A percentile compares a stretch with the other conserved stretches of the same genome.
phyloP scores from a whole-genome alignment of 2,113 vertebrate genomes.

The Aleadryas rufinucha region DNA sequence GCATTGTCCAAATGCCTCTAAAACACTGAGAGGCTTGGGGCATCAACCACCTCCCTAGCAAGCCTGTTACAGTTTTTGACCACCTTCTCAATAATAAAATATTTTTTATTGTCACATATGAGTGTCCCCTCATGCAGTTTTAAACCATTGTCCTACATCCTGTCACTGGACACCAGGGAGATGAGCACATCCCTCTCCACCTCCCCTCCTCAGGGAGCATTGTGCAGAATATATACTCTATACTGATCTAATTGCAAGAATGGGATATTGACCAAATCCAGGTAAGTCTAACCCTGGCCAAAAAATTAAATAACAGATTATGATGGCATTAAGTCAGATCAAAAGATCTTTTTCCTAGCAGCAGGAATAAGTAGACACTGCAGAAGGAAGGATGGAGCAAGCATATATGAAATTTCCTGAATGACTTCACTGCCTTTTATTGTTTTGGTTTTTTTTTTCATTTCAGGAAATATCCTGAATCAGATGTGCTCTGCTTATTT shows the following conservation, averaged over 20 bases:
- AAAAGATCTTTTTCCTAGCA: background rate
- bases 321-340: background rate
- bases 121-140: background rate
- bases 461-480: background rate
- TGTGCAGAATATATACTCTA: background rate
- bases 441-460: background rate
- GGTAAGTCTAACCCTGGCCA: background rate
- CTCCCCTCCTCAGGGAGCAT: background rate
- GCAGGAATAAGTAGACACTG: background rate
- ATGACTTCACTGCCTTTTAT: background rate
- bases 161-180: fast-evolving
- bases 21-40: background rate
- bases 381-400: background rate
- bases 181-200: background rate
- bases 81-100: background rate
- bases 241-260: background rate
- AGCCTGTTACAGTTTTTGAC: background rate
- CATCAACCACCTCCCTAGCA: background rate
- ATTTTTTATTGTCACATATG: background rate
- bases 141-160: fast-evolving
- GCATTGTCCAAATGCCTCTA: background rate
- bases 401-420: background rate
- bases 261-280: background rate
- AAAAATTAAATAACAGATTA: background rate
- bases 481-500: background rate